A percentile compares a stretch with the other conserved stretches of the same genome.
phyloP scores from a whole-genome alignment of 2,113 vertebrate genomes.

The Tupaia chinensis region DNA sequence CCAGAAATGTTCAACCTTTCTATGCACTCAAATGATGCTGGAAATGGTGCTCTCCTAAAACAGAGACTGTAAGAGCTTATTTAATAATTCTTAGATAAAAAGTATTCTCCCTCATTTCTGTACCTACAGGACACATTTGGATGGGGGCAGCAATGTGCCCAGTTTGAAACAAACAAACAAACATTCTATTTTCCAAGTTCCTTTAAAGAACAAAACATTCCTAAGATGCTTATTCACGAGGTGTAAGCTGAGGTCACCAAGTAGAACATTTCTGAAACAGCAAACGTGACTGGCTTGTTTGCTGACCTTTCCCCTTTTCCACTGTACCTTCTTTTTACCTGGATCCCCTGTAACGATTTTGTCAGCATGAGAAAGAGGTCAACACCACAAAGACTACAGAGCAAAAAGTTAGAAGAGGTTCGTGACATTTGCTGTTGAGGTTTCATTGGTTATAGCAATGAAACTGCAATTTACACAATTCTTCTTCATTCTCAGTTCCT shows the following conservation, averaged over 20 bases:
- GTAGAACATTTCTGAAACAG: neutral
- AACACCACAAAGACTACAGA: neutral
- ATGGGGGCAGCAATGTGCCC: neutral
- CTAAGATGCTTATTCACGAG: neutral
- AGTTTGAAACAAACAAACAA: neutral
- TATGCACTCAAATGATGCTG: neutral
- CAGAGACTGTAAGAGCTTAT: neutral
- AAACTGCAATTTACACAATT: neutral
- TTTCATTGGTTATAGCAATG: neutral
- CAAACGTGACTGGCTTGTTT: neutral
- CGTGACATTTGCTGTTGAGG: neutral
- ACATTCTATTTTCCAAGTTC: neutral
- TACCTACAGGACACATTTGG: neutral
- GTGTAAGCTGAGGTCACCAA: neutral
- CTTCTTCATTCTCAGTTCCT: conserved; percentile 18
- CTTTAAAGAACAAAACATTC: neutral
- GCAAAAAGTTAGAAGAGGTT: neutral
- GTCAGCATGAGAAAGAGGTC: neutral
- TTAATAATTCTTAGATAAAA: neutral
- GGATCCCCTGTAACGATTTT: neutral
- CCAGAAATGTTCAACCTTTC: neutral
- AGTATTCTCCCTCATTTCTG: neutral
- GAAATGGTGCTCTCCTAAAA: neutral
- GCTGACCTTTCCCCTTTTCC: neutral
- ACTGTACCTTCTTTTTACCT: neutral